Percentiles rank a stretch among this genome's conserved stretches.
phyloP scores from a whole-genome alignment of 2,797 vertebrate genomes.

The Ctenochaetus hawaiiensis region DNA sequence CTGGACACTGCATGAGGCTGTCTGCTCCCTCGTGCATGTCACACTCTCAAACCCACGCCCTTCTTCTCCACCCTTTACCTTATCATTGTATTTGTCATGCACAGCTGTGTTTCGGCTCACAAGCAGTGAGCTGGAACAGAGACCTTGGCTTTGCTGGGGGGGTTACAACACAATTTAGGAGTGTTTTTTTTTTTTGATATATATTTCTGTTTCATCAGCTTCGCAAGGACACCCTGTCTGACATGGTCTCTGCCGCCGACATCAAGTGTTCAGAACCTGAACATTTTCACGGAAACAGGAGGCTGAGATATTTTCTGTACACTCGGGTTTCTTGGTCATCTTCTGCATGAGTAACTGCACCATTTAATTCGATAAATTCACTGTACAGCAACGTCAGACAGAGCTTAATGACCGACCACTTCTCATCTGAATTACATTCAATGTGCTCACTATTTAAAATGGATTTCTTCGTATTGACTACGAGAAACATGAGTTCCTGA shows the following conservation, averaged over 20 bases:
- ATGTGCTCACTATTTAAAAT: no score
- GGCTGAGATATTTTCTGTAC: background rate
- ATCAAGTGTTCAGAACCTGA: slow-evolving; percentile 21
- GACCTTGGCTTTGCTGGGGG: slow-evolving; percentile 36
- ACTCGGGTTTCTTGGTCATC: no score
- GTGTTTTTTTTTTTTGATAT: slow-evolving; percentile 37
- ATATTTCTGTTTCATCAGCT: slow-evolving; percentile 46
- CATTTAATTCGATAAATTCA: no score
- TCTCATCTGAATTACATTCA: no score
- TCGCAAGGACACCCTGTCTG: slow-evolving; percentile 34
- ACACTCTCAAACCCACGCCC: background rate
- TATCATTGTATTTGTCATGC: slow-evolving; percentile 26
- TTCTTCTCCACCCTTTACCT: slow-evolving; percentile 7
- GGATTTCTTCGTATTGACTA: no score
- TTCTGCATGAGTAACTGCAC: no score
- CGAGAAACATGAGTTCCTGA: no score
- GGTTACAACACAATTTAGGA: slow-evolving; percentile 32
- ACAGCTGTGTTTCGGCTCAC: slow-evolving; percentile 41
- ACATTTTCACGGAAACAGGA: background rate
- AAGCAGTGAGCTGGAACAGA: slow-evolving; percentile 38
- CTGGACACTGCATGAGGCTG: background rate
- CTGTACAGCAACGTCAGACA: no score
- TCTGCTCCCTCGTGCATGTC: background rate
- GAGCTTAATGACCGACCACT: no score
- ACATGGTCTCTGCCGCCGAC: slow-evolving; percentile 13